Base-by-base conservation (phyloP, 2,888 invertebrate species). In the Pterostichus niger region DNA sequence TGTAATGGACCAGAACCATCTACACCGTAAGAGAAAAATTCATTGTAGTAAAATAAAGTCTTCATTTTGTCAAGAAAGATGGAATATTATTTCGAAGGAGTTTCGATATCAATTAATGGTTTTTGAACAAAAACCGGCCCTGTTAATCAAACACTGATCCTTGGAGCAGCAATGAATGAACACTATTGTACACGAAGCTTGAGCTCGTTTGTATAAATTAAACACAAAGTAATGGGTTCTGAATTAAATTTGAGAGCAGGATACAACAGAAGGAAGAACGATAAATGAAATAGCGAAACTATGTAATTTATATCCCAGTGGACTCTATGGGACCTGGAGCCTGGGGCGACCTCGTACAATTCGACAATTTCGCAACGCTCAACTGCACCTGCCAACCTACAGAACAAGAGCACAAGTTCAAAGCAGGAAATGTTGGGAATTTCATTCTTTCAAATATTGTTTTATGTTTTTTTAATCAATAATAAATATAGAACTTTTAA, bases 271-370 rank as follows among this genome's bases (percentile, higher is more conserved):
- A 71, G 68, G 68, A 71, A 71, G 68, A 71, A 71, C 40, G 68
- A 71, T 71, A 71, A 71, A 71, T 71, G 68, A 71, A 71, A 71
- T 71, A 71, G 68, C 40, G 68, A 40, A 71, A 44, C 68, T 71
- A 71, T 71, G 68, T 71, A 71, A 71, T 71, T 71, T 71, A 71
- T 71, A 71, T 44, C 68, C 17, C 68, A 44, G 15, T 40, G 68
- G 68, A 71, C 44, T 13, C 49, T 4, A 49, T 40, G 40, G 40
- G 10, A 49, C 49, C 49, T 49, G 13, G 49, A 10, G 49, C 13
- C 49, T 13, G 49, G 49, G 49, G 13, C n/a, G 49, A n/a, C 49
- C 49, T 13, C n/a, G 64, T 35, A 13, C 13, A n/a, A 31, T 64
- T 64, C 64, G 35, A 64, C 64, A 35, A 33, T 33, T 31, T 9